Evolutionary conservation across 2,888 invertebrate species (phyloP).

Genomic region (Diarsia rubi): DNA sequence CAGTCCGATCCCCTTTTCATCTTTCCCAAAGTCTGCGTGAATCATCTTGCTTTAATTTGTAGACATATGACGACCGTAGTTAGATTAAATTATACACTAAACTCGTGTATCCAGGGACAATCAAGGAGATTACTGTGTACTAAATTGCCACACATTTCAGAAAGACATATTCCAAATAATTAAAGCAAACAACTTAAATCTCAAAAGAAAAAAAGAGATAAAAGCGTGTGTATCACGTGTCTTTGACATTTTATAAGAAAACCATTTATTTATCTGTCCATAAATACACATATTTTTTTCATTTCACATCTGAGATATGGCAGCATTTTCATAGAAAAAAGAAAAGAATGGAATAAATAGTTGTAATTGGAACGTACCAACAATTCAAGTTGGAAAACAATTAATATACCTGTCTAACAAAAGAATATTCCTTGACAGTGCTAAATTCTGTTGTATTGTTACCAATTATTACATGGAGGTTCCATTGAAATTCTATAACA

Average conservation of each 20-base stretch:
- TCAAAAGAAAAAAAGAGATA: too few relatives aligned
- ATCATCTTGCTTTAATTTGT: conserved; percentile 24
- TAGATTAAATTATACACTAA: conserved; percentile 25
- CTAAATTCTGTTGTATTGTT: conserved; percentile 17
- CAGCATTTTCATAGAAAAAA: not conserved
- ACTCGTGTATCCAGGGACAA: not conserved
- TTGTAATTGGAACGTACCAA: not conserved
- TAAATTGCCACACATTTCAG: not conserved
- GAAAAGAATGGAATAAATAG: not conserved
- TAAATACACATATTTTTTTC: not conserved
- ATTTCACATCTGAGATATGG: not conserved
- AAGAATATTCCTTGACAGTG: not conserved
- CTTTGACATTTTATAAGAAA: not conserved
- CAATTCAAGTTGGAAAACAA: not conserved
- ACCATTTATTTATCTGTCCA: not conserved
- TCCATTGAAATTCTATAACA: conserved; percentile 10
- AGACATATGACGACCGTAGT: conserved; percentile 9
- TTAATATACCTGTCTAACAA: not conserved
- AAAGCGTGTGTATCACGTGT: too few relatives aligned
- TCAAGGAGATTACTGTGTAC: not conserved
- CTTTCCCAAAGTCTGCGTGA: conserved; percentile 23
- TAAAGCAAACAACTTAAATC: too few relatives aligned
- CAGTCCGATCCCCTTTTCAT: too few relatives aligned
- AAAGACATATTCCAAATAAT: too few relatives aligned
- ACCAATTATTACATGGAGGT: conserved; percentile 29